phyloP scores from a whole-genome alignment of 2,888 invertebrate genomes.

The Xylocampa areola region DNA sequence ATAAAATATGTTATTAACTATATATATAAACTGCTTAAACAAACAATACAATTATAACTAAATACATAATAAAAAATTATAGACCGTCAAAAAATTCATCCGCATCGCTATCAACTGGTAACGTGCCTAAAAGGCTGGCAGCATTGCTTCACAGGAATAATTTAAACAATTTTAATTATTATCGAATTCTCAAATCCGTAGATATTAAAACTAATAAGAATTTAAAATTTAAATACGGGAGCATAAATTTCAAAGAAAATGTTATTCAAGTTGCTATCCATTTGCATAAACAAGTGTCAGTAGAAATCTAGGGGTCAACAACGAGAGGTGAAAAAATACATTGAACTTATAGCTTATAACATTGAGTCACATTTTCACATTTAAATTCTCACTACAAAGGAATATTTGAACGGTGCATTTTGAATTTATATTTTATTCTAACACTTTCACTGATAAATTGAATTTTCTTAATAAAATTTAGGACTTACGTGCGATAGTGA shows the following conservation, averaged over 20 bases:
- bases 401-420: conserved; percentile 28
- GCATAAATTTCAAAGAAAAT: conserved; percentile 24
- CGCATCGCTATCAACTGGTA: too few relatives aligned
- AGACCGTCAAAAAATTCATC: too few relatives aligned
- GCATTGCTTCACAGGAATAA: too few relatives aligned
- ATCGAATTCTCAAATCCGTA: background rate
- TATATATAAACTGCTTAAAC: too few relatives aligned
- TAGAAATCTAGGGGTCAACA: too few relatives aligned
- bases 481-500: background rate
- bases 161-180: conserved; percentile 6
- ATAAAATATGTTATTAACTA: too few relatives aligned
- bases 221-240: conserved; percentile 19
- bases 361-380: conserved; percentile 32
- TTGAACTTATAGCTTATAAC: conserved; percentile 45
- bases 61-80: too few relatives aligned
- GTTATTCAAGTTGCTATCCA: conserved; percentile 26
- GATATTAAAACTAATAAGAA: too few relatives aligned
- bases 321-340: conserved; percentile 53
- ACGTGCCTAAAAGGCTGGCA: too few relatives aligned
- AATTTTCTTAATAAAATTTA: conserved; percentile 23
- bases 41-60: too few relatives aligned
- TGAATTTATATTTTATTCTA: conserved; percentile 22
- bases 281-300: conserved; percentile 33
- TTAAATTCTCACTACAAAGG: conserved; percentile 43
- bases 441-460: conserved; percentile 30